phyloP scores from a whole-genome alignment of 64 coral and sea anemone species.

The Dendronephthya gigantea region DNA sequence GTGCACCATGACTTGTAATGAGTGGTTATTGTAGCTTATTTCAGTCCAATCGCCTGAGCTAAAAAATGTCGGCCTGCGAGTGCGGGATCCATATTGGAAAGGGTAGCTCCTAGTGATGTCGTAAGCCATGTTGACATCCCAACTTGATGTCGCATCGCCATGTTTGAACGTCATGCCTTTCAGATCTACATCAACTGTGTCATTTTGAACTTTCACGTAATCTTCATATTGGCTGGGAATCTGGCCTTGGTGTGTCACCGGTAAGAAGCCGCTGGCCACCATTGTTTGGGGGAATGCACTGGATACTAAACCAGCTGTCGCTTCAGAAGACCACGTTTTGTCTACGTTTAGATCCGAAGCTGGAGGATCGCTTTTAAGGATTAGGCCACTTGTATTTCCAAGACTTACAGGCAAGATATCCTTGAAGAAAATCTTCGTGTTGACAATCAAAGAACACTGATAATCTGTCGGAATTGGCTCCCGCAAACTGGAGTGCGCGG shows the following conservation, averaged over 20 bases:
- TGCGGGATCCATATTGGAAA: too few species aligned
- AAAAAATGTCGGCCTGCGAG: too few species aligned
- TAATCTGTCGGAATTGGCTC: neutral
- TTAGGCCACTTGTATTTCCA: neutral
- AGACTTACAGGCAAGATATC: neutral
- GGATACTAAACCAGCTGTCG: neutral
- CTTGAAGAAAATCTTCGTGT: constrained; percentile 15
- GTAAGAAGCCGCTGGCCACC: neutral
- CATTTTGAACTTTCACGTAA: too few species aligned
- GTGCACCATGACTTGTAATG: neutral
- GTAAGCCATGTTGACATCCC: too few species aligned
- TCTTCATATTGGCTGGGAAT: neutral
- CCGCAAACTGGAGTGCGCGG: neutral
- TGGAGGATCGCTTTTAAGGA: neutral
- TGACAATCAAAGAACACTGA: neutral
- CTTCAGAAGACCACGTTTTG: constrained; percentile 8
- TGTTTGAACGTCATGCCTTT: too few species aligned
- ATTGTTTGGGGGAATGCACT: neutral
- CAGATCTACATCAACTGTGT: too few species aligned
- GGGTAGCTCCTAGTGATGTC: too few species aligned
- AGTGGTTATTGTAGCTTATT: neutral
- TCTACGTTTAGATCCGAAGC: too few species aligned
- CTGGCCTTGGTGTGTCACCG: too few species aligned
- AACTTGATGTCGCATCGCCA: neutral
- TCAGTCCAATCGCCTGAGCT: too few species aligned